Evolutionary conservation across 1,140 invertebrate species (phyloP).

Genomic region (Tachypleus tridentatus): DNA sequence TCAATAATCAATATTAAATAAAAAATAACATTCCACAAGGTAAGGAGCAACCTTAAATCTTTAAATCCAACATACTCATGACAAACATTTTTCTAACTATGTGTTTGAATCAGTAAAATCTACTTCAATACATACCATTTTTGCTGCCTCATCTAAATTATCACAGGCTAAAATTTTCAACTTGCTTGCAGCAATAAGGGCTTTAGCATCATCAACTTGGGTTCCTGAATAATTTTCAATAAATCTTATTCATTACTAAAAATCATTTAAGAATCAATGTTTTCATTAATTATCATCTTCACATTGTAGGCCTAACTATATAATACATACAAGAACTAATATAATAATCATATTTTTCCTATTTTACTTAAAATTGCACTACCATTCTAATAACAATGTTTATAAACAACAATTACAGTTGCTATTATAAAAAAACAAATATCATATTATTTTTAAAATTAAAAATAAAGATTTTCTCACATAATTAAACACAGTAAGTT

Average conservation of each 20-base stretch:
- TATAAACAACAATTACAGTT: too few relatives aligned
- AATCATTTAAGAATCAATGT: too few relatives aligned
- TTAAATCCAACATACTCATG: too few relatives aligned
- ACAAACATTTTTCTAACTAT: not conserved
- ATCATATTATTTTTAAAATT: too few relatives aligned
- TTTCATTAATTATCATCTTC: too few relatives aligned
- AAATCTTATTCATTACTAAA: not conserved
- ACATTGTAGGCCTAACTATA: too few relatives aligned
- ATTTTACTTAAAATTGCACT: too few relatives aligned
- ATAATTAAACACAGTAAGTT: too few relatives aligned
- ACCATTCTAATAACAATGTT: too few relatives aligned
- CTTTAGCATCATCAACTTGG: constrained; percentile 87
- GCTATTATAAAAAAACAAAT: too few relatives aligned
- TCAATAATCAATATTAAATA: not conserved
- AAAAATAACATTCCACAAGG: not conserved
- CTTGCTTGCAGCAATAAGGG: constrained; percentile 68
- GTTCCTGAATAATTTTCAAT: constrained; percentile 50
- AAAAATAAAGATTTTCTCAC: too few relatives aligned
- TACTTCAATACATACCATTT: constrained; percentile 47
- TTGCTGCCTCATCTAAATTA: constrained; percentile 90
- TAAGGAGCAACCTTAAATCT: constrained; percentile 16
- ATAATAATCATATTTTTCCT: not conserved
- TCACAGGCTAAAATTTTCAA: constrained; percentile 91
- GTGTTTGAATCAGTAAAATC: not conserved
- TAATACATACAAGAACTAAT: constrained; percentile 4